Evolutionary conservation across 2,888 invertebrate genomes (phyloP).

Genomic region (Asteroscopus sphinx): DNA sequence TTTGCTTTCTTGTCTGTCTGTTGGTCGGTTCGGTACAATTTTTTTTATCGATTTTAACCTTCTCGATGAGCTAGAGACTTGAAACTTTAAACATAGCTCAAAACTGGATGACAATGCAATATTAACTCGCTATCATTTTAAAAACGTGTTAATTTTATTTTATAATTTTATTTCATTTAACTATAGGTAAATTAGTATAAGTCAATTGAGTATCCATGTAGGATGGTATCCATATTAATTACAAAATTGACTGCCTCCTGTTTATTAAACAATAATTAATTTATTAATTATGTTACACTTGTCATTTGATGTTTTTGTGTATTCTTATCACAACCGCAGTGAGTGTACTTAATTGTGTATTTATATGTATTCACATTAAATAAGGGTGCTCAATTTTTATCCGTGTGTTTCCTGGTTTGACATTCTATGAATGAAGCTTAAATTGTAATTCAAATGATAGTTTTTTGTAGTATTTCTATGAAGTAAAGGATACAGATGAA

Average conservation of each 20-base stretch:
- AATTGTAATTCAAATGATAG: neutral
- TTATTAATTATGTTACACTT: neutral
- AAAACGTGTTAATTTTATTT: too few species aligned
- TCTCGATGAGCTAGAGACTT: too few species aligned
- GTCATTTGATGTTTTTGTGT: neutral
- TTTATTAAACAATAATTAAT: neutral
- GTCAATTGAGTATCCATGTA: slow-evolving; percentile 2
- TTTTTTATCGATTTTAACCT: too few species aligned
- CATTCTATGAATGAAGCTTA: neutral
- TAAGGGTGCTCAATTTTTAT: slow-evolving; percentile 43
- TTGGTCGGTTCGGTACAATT: too few species aligned
- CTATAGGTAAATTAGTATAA: too few species aligned
- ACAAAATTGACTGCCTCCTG: neutral
- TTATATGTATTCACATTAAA: slow-evolving; percentile 11
- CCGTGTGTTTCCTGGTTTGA: neutral
- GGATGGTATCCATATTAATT: neutral
- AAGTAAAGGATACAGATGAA: neutral
- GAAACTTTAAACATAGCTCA: too few species aligned
- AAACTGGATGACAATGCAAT: too few species aligned
- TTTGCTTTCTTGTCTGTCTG: too few species aligned
- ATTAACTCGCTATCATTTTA: too few species aligned
- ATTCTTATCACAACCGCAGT: slow-evolving; percentile 1
- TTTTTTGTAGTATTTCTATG: neutral
- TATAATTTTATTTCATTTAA: too few species aligned
- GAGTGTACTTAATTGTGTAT: slow-evolving; percentile 38